Conservation (phyloP, 2,797 vertebrate species). For the Dryobates pubescens region DNA sequence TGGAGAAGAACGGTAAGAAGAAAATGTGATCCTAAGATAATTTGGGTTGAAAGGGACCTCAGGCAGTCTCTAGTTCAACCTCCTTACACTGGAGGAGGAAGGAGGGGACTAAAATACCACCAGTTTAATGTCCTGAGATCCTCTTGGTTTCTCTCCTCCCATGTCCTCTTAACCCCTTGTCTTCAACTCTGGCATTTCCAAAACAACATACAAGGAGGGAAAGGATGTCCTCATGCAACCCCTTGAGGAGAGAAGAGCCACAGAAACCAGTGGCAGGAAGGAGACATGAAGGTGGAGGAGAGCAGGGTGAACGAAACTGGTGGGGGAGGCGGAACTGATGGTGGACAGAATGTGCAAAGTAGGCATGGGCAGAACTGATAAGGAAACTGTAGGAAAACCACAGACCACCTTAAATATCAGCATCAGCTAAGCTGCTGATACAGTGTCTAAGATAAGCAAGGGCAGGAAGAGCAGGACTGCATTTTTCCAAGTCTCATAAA, state of each 20-base stretch:
- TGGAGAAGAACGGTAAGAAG: background rate
- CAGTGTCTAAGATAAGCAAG: background rate
- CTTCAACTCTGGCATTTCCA: background rate
- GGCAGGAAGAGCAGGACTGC: background rate
- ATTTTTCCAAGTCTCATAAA: background rate
- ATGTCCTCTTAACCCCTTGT: background rate
- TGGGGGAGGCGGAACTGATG: background rate
- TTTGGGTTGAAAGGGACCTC: background rate
- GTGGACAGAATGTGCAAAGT: rapidly evolving
- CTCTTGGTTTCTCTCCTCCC: background rate
- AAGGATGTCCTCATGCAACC: background rate
- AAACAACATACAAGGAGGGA: background rate
- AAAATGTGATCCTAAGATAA: background rate
- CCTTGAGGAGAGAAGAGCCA: background rate
- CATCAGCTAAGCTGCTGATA: background rate
- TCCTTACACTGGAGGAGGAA: background rate
- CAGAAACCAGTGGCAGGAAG: background rate
- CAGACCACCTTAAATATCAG: background rate
- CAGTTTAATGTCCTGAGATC: background rate
- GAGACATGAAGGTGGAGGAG: background rate
- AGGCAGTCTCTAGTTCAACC: background rate
- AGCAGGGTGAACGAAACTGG: background rate
- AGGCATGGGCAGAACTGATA: background rate
- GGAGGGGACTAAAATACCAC: background rate
- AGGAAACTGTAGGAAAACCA: background rate